Conservation (phyloP, 2,888 invertebrate species). For the Leptopilina drosophilae region DNA sequence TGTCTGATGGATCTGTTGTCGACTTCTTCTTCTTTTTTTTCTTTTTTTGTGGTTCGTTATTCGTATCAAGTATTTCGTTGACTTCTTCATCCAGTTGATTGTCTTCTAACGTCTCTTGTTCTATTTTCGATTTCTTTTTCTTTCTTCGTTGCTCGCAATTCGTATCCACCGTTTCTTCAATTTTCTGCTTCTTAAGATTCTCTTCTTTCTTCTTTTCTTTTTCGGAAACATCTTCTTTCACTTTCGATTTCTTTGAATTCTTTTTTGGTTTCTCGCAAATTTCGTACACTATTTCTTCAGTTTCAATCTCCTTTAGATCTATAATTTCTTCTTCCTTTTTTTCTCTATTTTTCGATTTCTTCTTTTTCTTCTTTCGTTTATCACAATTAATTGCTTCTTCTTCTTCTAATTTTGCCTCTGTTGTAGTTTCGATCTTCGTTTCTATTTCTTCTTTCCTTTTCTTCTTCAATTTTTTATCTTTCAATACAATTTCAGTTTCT, state of each 20-base stretch:
- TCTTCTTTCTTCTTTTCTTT: too few species aligned
- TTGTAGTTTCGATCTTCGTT: not conserved
- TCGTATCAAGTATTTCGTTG: not conserved
- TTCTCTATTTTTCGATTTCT: not conserved
- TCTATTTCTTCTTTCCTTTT: not conserved
- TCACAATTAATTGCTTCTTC: not conserved
- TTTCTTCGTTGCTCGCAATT: not conserved
- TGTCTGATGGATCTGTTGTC: not conserved
- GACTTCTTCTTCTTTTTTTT: not conserved
- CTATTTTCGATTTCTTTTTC: not conserved
- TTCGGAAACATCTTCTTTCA: too few species aligned
- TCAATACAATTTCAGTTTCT: not conserved
- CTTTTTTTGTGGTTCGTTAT: not conserved
- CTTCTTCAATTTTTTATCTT: not conserved
- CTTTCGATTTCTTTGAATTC: not conserved
- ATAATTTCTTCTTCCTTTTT: not conserved
- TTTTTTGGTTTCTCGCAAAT: not conserved
- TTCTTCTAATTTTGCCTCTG: not conserved
- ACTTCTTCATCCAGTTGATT: too few species aligned
- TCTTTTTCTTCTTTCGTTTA: not conserved
- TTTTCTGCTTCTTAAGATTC: not conserved
- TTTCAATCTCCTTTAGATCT: not conserved
- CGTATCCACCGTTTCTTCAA: not conserved
- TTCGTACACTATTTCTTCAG: not conserved
- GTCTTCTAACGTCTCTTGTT: not conserved